phyloP scores from a whole-genome alignment of 2,888 invertebrate genomes.

The Nineta flava region DNA sequence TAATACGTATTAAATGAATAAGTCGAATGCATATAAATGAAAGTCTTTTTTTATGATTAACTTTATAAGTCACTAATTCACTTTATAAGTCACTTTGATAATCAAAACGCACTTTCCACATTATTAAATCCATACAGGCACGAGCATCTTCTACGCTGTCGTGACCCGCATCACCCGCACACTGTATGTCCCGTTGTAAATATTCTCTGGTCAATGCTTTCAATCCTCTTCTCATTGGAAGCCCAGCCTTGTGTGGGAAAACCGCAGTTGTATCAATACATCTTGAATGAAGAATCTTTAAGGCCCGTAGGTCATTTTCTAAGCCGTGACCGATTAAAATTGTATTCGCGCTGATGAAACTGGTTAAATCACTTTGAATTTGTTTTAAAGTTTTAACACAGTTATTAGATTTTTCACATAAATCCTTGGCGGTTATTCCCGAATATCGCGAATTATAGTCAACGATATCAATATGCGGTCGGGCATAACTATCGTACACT shows the following conservation, averaged over 20 bases:
- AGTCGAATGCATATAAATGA: too few relatives aligned
- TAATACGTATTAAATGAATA: background rate
- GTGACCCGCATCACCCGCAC: constrained; percentile 54
- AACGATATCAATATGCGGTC: constrained; percentile 65
- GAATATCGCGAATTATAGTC: constrained; percentile 94
- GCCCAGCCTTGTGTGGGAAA: constrained; percentile 75
- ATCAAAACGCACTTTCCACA: constrained; percentile 53
- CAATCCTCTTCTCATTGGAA: constrained; percentile 69
- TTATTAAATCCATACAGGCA: constrained; percentile 77
- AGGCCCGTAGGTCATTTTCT: constrained; percentile 80
- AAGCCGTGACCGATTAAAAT: constrained; percentile 91
- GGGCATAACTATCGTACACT: constrained; percentile 76
- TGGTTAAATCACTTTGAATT: constrained; percentile 74
- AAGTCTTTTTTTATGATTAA: too few relatives aligned
- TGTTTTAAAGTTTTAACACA: constrained; percentile 51
- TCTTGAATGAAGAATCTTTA: constrained; percentile 66
- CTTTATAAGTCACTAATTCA: too few relatives aligned
- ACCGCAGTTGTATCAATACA: constrained; percentile 82
- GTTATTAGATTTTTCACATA: constrained; percentile 26
- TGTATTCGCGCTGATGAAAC: constrained; percentile 63
- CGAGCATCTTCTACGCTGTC: constrained; percentile 87
- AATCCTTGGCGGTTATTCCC: constrained; percentile 60
- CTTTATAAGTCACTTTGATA: constrained; percentile 9
- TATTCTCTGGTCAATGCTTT: constrained; percentile 56
- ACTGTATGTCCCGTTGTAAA: constrained; percentile 71